Percentiles rank a stretch among this genome's conserved stretches.
phyloP scores from a whole-genome alignment of 1,140 invertebrate species.

The Bombus ignitus region DNA sequence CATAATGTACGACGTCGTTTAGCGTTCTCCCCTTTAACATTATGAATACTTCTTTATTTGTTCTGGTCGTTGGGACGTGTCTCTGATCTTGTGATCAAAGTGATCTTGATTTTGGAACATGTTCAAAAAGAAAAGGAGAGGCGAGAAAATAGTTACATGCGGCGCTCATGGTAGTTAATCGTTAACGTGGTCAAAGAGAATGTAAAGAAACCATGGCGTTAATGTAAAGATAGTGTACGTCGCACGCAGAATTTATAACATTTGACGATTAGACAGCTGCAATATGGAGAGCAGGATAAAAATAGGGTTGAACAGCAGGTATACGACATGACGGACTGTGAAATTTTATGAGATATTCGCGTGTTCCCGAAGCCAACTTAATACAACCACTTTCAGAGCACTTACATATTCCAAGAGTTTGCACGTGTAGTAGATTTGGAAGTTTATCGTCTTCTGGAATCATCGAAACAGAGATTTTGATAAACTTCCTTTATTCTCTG shows the following conservation, averaged over 20 bases:
- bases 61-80: neutral
- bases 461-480: neutral
- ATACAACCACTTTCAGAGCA: constrained; percentile 10
- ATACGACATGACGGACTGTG: constrained; percentile 5
- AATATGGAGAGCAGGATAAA: constrained; percentile 44
- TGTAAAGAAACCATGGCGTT: constrained; percentile 11
- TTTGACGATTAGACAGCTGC: constrained; percentile 57
- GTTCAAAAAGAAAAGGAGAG: neutral
- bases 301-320: constrained; percentile 39
- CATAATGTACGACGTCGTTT: neutral
- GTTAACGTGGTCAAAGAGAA: neutral
- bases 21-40: neutral
- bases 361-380: neutral
- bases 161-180: constrained; percentile 16
- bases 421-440: neutral
- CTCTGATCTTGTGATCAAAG: neutral
- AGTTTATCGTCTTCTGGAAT: neutral
- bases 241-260: constrained; percentile 51
- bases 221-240: neutral
- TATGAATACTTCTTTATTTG: neutral
- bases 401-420: neutral
- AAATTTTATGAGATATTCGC: constrained; percentile 39
- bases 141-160: neutral
- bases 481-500: neutral
- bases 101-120: neutral